Base-by-base conservation (phyloP, 2,888 invertebrate genomes). In the Baccha elongata region DNA sequence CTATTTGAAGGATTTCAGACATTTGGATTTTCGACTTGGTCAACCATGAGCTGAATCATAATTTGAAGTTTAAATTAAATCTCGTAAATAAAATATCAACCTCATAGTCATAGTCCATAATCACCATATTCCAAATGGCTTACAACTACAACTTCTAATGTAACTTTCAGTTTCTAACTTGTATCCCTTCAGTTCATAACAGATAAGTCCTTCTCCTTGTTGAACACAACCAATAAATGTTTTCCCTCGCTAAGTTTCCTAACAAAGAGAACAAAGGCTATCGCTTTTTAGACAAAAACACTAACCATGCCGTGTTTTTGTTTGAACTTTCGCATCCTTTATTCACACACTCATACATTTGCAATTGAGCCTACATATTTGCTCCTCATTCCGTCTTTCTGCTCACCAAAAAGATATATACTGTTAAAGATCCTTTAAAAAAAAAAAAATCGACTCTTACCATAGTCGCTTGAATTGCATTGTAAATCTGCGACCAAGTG, bases 401-500 rank as follows among this genome's bases (percentile, higher is more conserved):
- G n/a, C n/a, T n/a, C 23, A 23, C 29, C 29, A 32, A 8, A 37
- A 40, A 17, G 58, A 37, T 65, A 50, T 46, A 52, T 65, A 55
- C 58, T 67, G 60, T 72, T 65, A 7, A 60, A 53, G 53, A 79
- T 73, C 42, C 37, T 26, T 65, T 78, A 7, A 42, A 29, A 71
- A 76, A 62, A 69, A 65, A 35, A 37, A 15, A 32, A 32, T 40
- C 50, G n/a, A 13, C 11, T 15, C 21, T 50, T 44, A 26, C 58
- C 15, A 48, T 64, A 26, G 40, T 55, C 32, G n/a, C 35, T 48
- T 21, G 42, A 64, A 71, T 48, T 71, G 50, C 78, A 67, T 68
- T 73, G 73, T 73, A 53, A 79, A 73, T 79, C 79, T 68, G 78
- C 46, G 67, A 73, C 52, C 67, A 53, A 73, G 67, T 73, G 60